phyloP scores from a whole-genome alignment of 1,140 invertebrate species.

The Papilio xuthus region DNA sequence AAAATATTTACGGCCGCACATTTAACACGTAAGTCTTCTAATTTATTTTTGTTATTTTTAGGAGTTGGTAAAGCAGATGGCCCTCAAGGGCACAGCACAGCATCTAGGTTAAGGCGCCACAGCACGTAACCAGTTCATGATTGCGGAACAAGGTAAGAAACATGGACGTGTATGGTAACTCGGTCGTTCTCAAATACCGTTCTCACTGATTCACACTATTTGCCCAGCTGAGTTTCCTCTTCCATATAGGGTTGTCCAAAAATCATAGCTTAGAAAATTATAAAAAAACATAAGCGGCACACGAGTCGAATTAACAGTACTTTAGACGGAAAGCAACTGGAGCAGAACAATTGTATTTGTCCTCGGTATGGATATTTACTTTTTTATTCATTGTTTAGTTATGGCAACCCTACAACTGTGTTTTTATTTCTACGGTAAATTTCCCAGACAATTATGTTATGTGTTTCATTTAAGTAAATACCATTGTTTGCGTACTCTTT shows the following conservation, averaged over 20 bases:
- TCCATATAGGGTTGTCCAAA: not conserved
- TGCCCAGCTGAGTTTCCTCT: constrained; percentile 57
- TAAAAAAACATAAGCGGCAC: not conserved
- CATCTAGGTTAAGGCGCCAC: constrained; percentile 67
- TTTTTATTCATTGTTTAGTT: constrained; percentile 13
- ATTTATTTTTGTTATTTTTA: constrained; percentile 47
- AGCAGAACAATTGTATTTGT: constrained; percentile 22
- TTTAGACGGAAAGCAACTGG: not conserved
- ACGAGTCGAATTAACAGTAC: not conserved
- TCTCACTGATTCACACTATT: constrained; percentile 59
- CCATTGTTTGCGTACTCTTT: constrained; percentile 5
- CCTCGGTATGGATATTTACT: not conserved
- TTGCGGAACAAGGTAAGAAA: constrained; percentile 71
- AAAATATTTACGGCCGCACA: too few relatives aligned
- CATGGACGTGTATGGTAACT: constrained; percentile 55
- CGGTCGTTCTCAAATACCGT: constrained; percentile 55
- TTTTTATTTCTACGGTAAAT: constrained; percentile 21
- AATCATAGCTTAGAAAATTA: not conserved
- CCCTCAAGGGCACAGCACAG: constrained; percentile 51
- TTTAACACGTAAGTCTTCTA: not conserved
- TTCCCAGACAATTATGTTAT: constrained; percentile 23
- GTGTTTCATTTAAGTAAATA: constrained; percentile 8
- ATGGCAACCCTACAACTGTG: constrained; percentile 4
- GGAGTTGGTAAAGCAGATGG: constrained; percentile 55
- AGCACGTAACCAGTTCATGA: constrained; percentile 62